phyloP scores from a whole-genome alignment of 64 coral and sea anemone species.

The Trachythela sp. region DNA sequence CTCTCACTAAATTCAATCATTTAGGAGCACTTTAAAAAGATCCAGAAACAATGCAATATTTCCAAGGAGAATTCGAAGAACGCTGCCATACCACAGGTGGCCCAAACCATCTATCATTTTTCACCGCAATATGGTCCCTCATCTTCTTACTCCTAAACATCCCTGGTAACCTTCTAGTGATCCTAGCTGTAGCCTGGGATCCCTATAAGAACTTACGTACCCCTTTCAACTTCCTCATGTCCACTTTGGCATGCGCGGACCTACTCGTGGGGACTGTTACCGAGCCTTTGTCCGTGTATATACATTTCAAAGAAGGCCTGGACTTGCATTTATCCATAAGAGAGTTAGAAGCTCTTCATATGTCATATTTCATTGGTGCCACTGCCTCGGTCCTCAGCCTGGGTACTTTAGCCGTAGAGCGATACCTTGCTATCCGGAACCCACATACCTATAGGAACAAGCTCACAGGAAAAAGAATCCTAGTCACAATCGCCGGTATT shows the following conservation, averaged over 20 bases:
- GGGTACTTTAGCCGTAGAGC: conserved; percentile 51
- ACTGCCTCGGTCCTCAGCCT: conserved; percentile 86
- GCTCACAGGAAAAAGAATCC: conserved; percentile 28
- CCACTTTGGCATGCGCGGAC: conserved; percentile 80
- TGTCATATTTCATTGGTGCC: conserved; percentile 85
- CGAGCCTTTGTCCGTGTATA: conserved; percentile 61
- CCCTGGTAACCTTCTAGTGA: conserved; percentile 82
- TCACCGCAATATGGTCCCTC: conserved; percentile 56
- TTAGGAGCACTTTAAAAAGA: no score
- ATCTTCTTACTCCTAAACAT: conserved; percentile 66
- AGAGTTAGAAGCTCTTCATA: conserved; percentile 43
- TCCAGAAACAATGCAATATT: neutral
- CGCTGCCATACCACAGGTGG: conserved; percentile 43
- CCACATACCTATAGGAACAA: conserved; percentile 49
- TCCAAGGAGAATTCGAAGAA: conserved; percentile 11
- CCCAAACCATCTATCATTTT: conserved; percentile 55
- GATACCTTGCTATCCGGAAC: conserved; percentile 57
- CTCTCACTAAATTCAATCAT: no score
- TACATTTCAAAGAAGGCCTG: conserved; percentile 69
- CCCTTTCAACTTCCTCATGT: conserved; percentile 86
- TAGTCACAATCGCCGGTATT: neutral
- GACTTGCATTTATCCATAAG: conserved; percentile 35
- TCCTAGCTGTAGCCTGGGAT: conserved; percentile 79
- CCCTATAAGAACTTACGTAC: conserved; percentile 80
- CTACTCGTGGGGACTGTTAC: conserved; percentile 80